Evolutionary conservation across 2,797 vertebrate genomes (phyloP).

Genomic region (Schizopygopsis malacanthus): DNA sequence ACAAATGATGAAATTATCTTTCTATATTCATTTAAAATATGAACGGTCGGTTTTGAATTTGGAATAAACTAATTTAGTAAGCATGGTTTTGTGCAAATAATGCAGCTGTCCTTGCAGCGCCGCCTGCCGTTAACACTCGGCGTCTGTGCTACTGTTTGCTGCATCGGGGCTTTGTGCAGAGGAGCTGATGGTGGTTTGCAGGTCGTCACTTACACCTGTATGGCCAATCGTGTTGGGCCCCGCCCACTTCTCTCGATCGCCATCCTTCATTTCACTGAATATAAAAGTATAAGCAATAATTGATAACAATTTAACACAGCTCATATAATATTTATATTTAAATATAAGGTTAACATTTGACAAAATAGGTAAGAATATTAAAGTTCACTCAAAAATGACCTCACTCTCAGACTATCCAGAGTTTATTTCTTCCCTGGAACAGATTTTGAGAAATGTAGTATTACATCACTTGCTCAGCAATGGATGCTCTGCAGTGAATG

Average conservation of each 20-base stretch:
- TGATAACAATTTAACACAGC: background rate
- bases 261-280: slow-evolving; percentile 64
- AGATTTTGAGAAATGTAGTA: background rate
- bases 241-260: slow-evolving; percentile 47
- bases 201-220: slow-evolving; percentile 22
- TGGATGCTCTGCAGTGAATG: background rate
- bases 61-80: slow-evolving; percentile 54
- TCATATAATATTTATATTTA: background rate
- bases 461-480: background rate
- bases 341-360: background rate
- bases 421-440: background rate
- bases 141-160: slow-evolving; percentile 64
- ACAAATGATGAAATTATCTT: slow-evolving; percentile 11
- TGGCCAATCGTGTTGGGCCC: slow-evolving; percentile 68
- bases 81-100: slow-evolving; percentile 73
- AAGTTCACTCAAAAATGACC: background rate
- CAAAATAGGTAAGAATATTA: background rate
- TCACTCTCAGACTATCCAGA: background rate
- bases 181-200: slow-evolving; percentile 41
- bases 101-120: slow-evolving; percentile 65
- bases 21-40: background rate
- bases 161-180: slow-evolving; percentile 52
- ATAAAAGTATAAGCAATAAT: background rate
- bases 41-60: slow-evolving; percentile 22
- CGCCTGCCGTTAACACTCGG: slow-evolving; percentile 70